These are phyloP conservation scores for Melanerpes formicivorus DNA, from an alignment of 2,113 vertebrate genomes.

Conservation along the genomic window DNA sequence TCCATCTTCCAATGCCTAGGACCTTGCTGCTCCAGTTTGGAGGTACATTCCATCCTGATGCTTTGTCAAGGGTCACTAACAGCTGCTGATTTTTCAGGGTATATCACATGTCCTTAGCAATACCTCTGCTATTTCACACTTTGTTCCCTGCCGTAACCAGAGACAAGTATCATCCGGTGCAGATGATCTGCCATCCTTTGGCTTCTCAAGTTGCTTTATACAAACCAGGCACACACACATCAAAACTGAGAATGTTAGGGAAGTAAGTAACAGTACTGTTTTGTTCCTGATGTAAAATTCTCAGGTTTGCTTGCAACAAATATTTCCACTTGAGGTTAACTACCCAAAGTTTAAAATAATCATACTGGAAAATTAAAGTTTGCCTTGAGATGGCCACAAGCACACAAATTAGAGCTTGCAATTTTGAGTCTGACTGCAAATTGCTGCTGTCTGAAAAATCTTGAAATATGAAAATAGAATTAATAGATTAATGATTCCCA, in stretches of 20 bases:
- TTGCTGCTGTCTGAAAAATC: background rate
- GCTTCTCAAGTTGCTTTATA: background rate
- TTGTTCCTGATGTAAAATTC: background rate
- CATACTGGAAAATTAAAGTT: background rate
- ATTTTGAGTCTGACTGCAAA: background rate
- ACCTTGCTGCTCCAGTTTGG: background rate
- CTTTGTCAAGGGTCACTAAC: background rate
- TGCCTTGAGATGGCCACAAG: background rate
- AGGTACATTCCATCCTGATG: background rate
- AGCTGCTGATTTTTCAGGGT: constrained; percentile 55
- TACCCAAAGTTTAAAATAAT: background rate
- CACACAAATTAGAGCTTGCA: background rate
- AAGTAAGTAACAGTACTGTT: background rate
- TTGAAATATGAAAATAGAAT: background rate
- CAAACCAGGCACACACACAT: background rate
- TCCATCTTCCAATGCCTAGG: background rate
- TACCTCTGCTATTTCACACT: constrained; percentile 50
- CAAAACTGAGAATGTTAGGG: background rate
- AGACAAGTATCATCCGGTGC: background rate
- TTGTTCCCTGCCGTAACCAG: background rate
- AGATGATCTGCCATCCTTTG: background rate
- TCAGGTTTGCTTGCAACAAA: background rate
- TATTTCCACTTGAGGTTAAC: background rate
- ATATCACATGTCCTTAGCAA: constrained; percentile 3
- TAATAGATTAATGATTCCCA: background rate